Evolutionary conservation across 30 jellyfish, hydroid and myxozoan genomes (phyloP).

Genomic region (Aurelia coerulea): DNA sequence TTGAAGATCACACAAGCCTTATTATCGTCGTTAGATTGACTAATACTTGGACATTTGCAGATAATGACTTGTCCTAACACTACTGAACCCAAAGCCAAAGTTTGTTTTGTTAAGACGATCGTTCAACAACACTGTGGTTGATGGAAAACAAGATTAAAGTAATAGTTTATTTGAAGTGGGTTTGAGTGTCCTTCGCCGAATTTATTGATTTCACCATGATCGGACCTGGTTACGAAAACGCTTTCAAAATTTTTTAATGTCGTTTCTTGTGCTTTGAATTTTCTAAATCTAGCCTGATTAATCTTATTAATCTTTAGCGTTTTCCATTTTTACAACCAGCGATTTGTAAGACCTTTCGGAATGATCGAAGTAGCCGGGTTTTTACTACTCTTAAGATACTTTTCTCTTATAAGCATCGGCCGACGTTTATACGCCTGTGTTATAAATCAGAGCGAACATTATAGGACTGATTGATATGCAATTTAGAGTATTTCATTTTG

Average conservation of each 20-base stretch:
- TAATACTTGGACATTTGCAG: slow-evolving; percentile 30
- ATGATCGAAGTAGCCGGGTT: slow-evolving; percentile 6
- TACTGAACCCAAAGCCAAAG: slow-evolving; percentile 56
- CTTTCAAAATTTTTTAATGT: slow-evolving; percentile 11
- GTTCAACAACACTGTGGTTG: slow-evolving; percentile 71
- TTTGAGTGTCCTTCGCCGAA: slow-evolving; percentile 72
- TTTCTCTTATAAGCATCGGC: too few relatives aligned
- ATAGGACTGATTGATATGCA: too few relatives aligned
- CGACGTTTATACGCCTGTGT: too few relatives aligned
- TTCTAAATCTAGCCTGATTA: slow-evolving; percentile 28
- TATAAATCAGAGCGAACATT: too few relatives aligned
- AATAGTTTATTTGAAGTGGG: slow-evolving; percentile 72
- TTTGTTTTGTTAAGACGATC: slow-evolving; percentile 74
- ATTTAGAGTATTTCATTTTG: too few relatives aligned
- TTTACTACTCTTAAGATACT: too few relatives aligned
- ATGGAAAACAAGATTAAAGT: slow-evolving; percentile 62
- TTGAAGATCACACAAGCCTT: slow-evolving; percentile 12
- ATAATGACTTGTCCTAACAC: slow-evolving; percentile 57
- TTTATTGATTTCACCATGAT: slow-evolving; percentile 57
- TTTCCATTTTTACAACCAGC: slow-evolving; percentile 39
- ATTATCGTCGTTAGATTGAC: slow-evolving; percentile 28
- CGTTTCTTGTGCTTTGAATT: slow-evolving; percentile 38
- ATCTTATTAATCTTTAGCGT: slow-evolving; percentile 39
- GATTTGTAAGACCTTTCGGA: slow-evolving; percentile 43
- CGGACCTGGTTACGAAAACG: slow-evolving; percentile 13